Evolutionary conservation across 2,888 invertebrate species (phyloP).

Genomic region (Phymatocera aterrima): DNA sequence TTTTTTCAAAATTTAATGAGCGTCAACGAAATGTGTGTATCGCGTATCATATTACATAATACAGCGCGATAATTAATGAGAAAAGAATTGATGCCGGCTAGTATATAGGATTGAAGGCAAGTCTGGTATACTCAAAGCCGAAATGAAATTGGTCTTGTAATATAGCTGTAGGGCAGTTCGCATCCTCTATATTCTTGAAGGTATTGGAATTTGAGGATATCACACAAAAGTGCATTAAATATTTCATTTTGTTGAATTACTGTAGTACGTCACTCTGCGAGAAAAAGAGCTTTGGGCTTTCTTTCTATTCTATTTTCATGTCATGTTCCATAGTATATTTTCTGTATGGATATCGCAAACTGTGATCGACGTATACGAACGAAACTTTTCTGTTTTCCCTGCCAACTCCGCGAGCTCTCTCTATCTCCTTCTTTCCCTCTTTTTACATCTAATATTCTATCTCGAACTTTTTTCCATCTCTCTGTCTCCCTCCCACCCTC

Average conservation of each 20-base stretch:
- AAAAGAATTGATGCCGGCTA: too few relatives aligned
- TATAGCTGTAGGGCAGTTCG: slow-evolving; percentile 11
- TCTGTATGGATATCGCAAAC: slow-evolving; percentile 45
- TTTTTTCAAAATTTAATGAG: too few relatives aligned
- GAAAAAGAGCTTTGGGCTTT: neutral
- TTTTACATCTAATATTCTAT: slow-evolving; percentile 41
- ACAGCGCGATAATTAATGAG: too few relatives aligned
- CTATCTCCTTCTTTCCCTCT: slow-evolving; percentile 45
- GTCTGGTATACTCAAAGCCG: too few relatives aligned
- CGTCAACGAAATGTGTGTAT: too few relatives aligned
- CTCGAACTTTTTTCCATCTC: slow-evolving; percentile 27
- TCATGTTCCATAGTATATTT: slow-evolving; percentile 39
- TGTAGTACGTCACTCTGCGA: slow-evolving; percentile 6
- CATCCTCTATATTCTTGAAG: neutral
- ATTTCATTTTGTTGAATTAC: slow-evolving; percentile 24
- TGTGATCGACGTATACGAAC: slow-evolving; percentile 37
- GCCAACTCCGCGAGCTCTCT: slow-evolving; percentile 16
- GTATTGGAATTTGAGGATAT: neutral
- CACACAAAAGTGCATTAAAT: slow-evolving; percentile 28
- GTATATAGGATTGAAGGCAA: too few relatives aligned
- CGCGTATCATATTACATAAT: too few relatives aligned
- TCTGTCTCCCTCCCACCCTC: slow-evolving; percentile 43
- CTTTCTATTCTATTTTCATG: slow-evolving; percentile 35
- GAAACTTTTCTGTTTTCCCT: slow-evolving; percentile 41
- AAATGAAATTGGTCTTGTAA: too few relatives aligned